Evolutionary conservation across 2,113 vertebrate genomes (phyloP).

Genomic region (Alectura lathami): DNA sequence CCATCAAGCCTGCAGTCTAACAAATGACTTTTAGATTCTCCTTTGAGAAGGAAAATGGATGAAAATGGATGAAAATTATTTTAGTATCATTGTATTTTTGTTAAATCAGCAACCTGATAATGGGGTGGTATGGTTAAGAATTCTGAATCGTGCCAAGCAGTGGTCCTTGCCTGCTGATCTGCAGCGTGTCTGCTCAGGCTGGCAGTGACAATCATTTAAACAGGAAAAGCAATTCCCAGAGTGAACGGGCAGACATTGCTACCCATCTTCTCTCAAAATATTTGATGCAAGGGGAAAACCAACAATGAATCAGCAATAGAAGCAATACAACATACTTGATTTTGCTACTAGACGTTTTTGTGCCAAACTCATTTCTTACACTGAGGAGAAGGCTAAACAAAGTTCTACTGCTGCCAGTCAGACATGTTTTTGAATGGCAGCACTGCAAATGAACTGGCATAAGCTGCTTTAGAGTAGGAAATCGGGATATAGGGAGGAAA

Average conservation of each 20-base stretch:
- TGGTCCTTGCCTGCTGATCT: background rate
- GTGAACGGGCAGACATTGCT: background rate
- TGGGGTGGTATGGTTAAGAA: background rate
- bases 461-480: constrained; percentile 1
- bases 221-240: background rate
- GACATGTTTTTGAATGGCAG: background rate
- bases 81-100: background rate
- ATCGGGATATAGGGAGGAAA: background rate
- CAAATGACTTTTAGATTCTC: background rate
- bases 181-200: background rate
- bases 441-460: background rate
- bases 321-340: background rate
- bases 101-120: background rate
- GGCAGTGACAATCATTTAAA: background rate
- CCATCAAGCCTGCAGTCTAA: background rate
- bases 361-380: background rate
- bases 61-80: background rate
- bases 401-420: background rate
- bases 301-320: background rate
- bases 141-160: background rate
- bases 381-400: background rate
- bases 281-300: background rate
- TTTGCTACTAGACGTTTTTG: background rate
- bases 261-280: background rate
- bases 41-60: background rate